Evolutionary conservation across 2,888 invertebrate species (phyloP), one percentile per base, ranked within the genome.

Genomic region (Elgonia sp.): DNA sequence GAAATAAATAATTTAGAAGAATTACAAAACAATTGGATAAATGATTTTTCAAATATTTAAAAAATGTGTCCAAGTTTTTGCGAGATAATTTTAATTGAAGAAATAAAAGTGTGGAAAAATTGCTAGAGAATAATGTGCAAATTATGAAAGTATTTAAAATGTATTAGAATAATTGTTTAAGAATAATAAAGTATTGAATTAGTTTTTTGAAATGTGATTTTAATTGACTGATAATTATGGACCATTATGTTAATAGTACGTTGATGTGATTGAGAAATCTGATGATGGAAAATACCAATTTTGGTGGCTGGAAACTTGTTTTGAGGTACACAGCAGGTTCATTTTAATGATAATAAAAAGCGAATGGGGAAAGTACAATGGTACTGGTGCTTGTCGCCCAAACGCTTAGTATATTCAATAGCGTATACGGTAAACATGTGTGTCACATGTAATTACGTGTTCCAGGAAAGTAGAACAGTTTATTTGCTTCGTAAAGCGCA

Each of bases 401-500:
- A 63, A 69, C 53, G 76, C 70, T 86, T 86, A 70, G 70, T 76
- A 83, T 67, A 88, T 82, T 86, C 75, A 86, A 86, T 89, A 89
- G 89, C 84, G 87, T 90, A 89, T 89, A 89, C 87, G 89, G 89
- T 85, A 90, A 90, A 83, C 91, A 92, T 92, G 90, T 92, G 81
- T 92, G 92, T 91, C 92, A 91, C 90, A 89, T 90, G 89, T 91
- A 92, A 91, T 91, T 91, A 90, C 87, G 89, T 89, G 90, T 90
- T 84, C 65, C 63, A 91, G 89, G 91, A 92, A 92, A 92, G 92
- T 92, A 90, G 92, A 91, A 92, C 92, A 90, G 86, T 91, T 89
- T 90, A 89, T 90, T 67, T 89, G 89, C 89, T 89, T 80, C 76
- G 87, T 87, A 84, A 87, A 89, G 86, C 82, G 67, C 50, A 39